Evolutionary conservation across 1,140 invertebrate genomes (phyloP), one percentile per base, ranked within the genome.

Genomic region (Heliconius eleuchia): DNA sequence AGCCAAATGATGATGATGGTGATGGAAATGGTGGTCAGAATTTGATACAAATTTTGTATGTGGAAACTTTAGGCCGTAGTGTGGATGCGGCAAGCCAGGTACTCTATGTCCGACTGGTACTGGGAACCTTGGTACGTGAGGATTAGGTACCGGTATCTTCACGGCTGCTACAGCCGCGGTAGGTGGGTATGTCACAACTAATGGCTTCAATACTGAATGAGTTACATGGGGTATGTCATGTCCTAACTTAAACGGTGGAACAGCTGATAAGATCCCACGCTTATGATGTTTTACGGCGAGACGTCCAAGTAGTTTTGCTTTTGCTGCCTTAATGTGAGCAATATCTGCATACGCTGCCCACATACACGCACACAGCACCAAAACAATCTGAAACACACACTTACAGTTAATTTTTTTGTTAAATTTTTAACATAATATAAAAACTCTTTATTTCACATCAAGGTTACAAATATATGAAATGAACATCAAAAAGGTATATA

Each of bases 181-280:
- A 0, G 94, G 92, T 1, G 94, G 94, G 79, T 95, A 95, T 7
- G 89, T 88, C 1, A 95, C 93, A 6, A 95, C 88, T 6, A 95
- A 80, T 0, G 94, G 94, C 72, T 95, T 95, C 1, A 95, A 78
- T 1, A 95, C 86, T 0, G 94, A 95, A 76, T 95, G 94, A 1
- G 91, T 92, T 16, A 95, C 91, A 18, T 86, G 86, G 0, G 94
- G 93, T 75, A 94, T 91, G 70, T 95, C 94, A 75, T 94, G 88
- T 18, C 94, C 94, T 1, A 94, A 86, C 70, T 95, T 95, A 83
- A 88, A 95, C 7, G 94, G 87, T 8, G 94, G 94, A 6, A 94
- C 80, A 5, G 84, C 60, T 16, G 89, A 89, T 52, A 94, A 82
- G 2, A 93, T 87, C n/a, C 94, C 94, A 30, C 94, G 86, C 74